Evolutionary conservation across 2,797 vertebrate genomes (phyloP).

Genomic region (Acanthis flammea): DNA sequence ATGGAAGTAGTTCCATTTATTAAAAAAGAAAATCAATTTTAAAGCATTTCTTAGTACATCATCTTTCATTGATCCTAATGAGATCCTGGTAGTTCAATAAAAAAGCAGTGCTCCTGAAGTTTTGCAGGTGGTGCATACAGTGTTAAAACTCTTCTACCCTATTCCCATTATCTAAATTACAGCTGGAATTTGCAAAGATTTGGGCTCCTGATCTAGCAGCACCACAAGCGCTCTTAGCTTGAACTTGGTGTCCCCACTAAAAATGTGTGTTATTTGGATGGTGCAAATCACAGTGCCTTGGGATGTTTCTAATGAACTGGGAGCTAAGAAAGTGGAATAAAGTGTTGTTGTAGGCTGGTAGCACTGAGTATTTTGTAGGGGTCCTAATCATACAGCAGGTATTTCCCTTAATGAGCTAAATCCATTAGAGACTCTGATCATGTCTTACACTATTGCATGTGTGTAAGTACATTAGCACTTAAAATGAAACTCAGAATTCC

Average conservation of each 20-base stretch:
- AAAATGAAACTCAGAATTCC: background rate
- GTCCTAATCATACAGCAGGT: background rate
- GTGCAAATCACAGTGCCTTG: background rate
- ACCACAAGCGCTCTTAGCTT: background rate
- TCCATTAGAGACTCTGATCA: background rate
- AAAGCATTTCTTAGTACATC: background rate
- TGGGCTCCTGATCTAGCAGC: background rate
- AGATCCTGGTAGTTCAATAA: background rate
- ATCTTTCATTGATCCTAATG: background rate
- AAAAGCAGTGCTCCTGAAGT: background rate
- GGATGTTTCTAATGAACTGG: background rate
- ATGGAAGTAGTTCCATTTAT: background rate
- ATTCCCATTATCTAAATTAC: background rate
- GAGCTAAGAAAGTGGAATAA: background rate
- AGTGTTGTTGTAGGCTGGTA: background rate
- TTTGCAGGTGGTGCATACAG: background rate
- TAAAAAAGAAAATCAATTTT: slow-evolving; percentile 16
- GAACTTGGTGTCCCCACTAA: background rate
- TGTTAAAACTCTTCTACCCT: background rate
- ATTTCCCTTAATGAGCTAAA: background rate
- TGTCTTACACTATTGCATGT: background rate
- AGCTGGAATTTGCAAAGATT: background rate
- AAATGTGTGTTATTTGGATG: background rate
- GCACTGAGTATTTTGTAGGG: background rate
- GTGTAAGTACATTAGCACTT: background rate